Base-by-base conservation (phyloP, 2,113 vertebrate species). In the Neolamprologus kungweensis region DNA sequence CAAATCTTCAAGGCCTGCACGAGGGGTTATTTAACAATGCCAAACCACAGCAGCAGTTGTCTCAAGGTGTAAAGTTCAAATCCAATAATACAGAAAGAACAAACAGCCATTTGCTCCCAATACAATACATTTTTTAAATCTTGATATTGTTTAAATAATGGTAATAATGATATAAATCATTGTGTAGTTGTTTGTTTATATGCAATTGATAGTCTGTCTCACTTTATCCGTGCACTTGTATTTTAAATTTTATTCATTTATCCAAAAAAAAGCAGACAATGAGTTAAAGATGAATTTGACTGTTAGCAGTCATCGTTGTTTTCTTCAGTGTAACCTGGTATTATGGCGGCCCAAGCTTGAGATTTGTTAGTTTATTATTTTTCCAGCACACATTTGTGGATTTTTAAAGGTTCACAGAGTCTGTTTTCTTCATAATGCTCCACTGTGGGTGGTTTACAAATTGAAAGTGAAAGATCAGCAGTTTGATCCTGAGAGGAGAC, bases 161-260 rank as follows among this genome's bases (percentile, higher is more conserved):
- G 23, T 47, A 26, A 75, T 75, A 75, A 28, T 75, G 23, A 47
- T 4, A 26, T 17, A 16, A 73, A 65, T 45, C 1, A 26, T 73
- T 73, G 2, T 45, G 63, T 65, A 31, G 57, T 17, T 60, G 31
- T 73, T 16, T 45, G 7, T 75, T 45, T 73, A 45, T 26, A 45
- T 73, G 21, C 21, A 35, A 5, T 35, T 65, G 60, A 65, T 26
- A 73, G 68, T 26, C 40, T 7, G 68, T 73, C 13, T 73, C 40
- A 3, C 21, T 10, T 0, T 26, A 42, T 73, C 14, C 0, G 0
- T 10, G n/a, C 40, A 73, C 40, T 47, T 75, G 21, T 28, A 28
- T 47, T 47, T 75, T 3, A 17, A 47, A 26, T 1, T 28, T 28
- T 10, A 17, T 47, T 75, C 7, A 11, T 47, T 26, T 75, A 45